A percentile compares a stretch with the other conserved stretches of the same genome.
Conservation (phyloP, 1,140 invertebrate species). For the Drusus annulatus region DNA sequence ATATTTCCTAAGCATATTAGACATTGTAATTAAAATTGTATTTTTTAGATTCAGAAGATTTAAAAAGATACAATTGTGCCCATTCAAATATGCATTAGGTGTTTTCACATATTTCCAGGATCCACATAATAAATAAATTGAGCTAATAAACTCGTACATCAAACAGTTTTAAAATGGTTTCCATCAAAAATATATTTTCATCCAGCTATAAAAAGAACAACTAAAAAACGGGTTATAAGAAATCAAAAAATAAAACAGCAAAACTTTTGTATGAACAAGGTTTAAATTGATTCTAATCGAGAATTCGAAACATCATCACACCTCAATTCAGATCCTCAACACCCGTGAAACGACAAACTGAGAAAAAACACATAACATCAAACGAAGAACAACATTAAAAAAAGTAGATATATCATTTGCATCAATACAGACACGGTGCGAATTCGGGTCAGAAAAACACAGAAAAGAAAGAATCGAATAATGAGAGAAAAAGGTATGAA, state of each 20-base stretch:
- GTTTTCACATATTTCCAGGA: no score
- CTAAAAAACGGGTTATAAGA: background rate
- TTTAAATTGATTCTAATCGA: constrained; percentile 7
- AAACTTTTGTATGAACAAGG: background rate
- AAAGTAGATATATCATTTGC: background rate
- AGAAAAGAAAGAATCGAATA: no score
- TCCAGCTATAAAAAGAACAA: background rate
- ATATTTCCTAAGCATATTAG: no score
- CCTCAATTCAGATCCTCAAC: constrained; percentile 5
- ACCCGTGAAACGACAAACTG: background rate
- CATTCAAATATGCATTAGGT: no score
- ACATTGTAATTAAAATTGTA: no score
- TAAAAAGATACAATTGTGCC: no score
- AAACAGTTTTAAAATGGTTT: background rate
- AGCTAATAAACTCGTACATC: no score
- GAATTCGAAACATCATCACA: constrained; percentile 17
- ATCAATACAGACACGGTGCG: background rate
- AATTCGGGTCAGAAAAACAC: background rate
- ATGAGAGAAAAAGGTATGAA: no score
- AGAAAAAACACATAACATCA: background rate
- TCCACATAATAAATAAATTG: no score
- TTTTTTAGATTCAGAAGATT: no score
- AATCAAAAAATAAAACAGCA: no score
- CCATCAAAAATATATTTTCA: background rate
- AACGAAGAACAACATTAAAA: no score